These are phyloP conservation scores for Onychorhynchus coronatus DNA, from an alignment of 2,113 vertebrate genomes.

Conservation along the genomic window DNA sequence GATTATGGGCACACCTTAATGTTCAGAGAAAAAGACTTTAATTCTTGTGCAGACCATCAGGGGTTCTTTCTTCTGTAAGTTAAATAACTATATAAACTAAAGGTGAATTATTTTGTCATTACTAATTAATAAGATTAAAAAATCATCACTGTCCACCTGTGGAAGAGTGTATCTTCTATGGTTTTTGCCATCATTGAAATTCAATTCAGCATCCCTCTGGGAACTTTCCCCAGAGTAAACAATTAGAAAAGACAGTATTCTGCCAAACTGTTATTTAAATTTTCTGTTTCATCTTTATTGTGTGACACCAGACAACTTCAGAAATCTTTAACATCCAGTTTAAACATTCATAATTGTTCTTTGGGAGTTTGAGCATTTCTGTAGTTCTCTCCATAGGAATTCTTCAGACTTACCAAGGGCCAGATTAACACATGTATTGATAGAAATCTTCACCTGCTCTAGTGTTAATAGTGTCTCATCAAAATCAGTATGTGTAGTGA, in stretches of 20 bases:
- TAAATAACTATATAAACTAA: background rate
- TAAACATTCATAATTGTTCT: background rate
- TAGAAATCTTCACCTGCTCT: constrained; percentile 12
- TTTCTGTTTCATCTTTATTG: constrained; percentile 10
- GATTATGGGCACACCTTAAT: background rate
- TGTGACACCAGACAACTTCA: background rate
- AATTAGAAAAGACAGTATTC: background rate
- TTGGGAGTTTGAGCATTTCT: background rate
- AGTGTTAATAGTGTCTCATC: constrained; percentile 15
- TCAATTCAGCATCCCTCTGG: background rate
- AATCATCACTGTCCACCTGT: background rate
- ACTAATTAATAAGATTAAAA: background rate
- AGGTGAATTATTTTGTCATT: background rate
- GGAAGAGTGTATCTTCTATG: background rate
- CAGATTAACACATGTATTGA: constrained; percentile 13
- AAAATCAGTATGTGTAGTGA: constrained; percentile 23
- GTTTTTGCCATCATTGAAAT: background rate
- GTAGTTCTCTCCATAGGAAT: background rate
- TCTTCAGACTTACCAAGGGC: background rate
- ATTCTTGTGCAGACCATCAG: background rate
- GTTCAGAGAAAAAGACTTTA: background rate
- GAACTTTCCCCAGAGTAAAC: background rate
- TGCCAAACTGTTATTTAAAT: background rate
- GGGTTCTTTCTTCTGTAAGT: background rate
- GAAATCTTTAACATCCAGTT: constrained; percentile 4